phyloP scores from a whole-genome alignment of 2,888 invertebrate species.

The Drosophila fulvimacula region DNA sequence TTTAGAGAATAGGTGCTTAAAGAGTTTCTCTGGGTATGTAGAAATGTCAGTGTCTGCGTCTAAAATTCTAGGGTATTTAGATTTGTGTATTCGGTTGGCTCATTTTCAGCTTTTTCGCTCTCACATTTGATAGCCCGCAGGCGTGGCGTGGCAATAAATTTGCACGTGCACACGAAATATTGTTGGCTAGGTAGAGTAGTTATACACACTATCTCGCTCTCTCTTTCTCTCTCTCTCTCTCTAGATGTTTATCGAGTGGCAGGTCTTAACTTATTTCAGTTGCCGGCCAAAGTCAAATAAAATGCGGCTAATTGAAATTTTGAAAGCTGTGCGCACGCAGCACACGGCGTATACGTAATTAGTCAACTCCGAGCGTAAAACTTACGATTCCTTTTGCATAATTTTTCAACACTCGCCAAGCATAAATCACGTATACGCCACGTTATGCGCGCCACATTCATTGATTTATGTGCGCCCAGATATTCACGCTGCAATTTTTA shows the following conservation, averaged over 20 bases:
- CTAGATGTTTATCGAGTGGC: conserved; percentile 5
- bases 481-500: conserved; percentile 64
- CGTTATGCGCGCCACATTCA: conserved; percentile 37
- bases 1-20: no score
- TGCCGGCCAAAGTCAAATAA: conserved; percentile 31
- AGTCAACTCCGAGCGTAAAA: conserved; percentile 15
- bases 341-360: conserved; percentile 38
- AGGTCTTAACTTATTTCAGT: conserved; percentile 13
- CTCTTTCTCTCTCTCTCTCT: no score
- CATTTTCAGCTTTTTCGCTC: not conserved
- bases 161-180: conserved; percentile 8
- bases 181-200: not conserved
- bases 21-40: no score
- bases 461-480: conserved; percentile 69
- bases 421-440: conserved; percentile 56
- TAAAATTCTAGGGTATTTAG: conserved; percentile 17
- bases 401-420: conserved; percentile 24
- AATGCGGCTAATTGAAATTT: conserved; percentile 48
- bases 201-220: not conserved
- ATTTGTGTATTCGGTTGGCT: not conserved
- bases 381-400: conserved; percentile 20
- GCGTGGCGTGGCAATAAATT: conserved; percentile 50
- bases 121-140: conserved; percentile 29
- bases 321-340: conserved; percentile 3
- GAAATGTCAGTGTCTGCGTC: not conserved